Evolutionary conservation across 30 jellyfish, hydroid and myxozoan genomes (phyloP).

Genomic region (Aurelia sp.): DNA sequence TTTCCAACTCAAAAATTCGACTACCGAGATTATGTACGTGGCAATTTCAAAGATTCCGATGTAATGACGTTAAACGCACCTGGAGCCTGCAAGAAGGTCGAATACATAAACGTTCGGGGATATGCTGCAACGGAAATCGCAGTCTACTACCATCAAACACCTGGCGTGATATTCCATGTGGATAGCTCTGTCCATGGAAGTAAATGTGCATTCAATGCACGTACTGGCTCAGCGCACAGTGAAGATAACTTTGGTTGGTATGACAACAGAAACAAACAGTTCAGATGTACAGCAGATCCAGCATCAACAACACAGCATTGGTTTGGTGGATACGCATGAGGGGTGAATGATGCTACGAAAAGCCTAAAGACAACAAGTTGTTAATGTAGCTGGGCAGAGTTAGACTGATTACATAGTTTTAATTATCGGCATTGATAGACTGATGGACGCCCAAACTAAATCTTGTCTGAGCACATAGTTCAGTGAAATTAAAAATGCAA

Average conservation of each 20-base stretch:
- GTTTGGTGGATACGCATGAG: constrained; percentile 39
- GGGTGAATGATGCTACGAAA: too few relatives aligned
- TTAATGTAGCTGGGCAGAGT: too few relatives aligned
- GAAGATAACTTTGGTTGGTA: constrained; percentile 30
- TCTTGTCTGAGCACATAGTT: too few relatives aligned
- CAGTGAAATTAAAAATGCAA: too few relatives aligned
- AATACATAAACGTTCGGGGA: constrained; percentile 11
- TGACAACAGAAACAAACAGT: neutral
- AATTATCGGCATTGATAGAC: too few relatives aligned
- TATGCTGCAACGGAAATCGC: neutral
- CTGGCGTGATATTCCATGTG: neutral
- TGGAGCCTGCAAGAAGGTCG: constrained; percentile 13
- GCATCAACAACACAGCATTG: constrained; percentile 4
- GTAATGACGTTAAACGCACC: neutral
- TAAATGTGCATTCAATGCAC: constrained; percentile 4
- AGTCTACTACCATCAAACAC: neutral
- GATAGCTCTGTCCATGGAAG: neutral
- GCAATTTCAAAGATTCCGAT: neutral
- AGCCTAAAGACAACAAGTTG: too few relatives aligned
- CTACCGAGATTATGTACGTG: constrained; percentile 20
- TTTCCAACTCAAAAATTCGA: neutral
- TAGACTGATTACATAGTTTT: too few relatives aligned
- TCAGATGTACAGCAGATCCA: constrained; percentile 21
- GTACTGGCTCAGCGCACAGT: neutral
- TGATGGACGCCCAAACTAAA: too few relatives aligned